Evolutionary conservation across 2,888 invertebrate species (phyloP), one percentile per base, ranked within the genome.

Genomic region (Saturnia pavonia): DNA sequence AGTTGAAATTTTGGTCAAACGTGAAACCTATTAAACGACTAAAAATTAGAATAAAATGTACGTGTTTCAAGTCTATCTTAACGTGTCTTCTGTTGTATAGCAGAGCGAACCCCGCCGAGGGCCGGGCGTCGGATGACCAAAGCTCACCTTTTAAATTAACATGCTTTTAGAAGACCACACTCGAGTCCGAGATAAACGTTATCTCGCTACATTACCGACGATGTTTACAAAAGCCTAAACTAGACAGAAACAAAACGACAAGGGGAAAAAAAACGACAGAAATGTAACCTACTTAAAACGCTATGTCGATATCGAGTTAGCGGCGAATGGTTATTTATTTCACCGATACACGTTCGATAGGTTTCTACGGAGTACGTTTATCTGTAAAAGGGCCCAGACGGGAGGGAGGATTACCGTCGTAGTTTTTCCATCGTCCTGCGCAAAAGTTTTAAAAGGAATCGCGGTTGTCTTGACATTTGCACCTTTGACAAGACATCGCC

Each of bases 161-260:
- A 67, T 70, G 72, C 72, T 69, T 72, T 72, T 72, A 72, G 69
- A 7, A 71, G 84, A 80, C 82, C 82, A 75, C 85, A 82, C 82
- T 75, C 70, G 74, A 19, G 7, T 69, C 43, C 0, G 51, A 74
- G 83, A 83, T 81, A 81, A 72, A 70, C 43, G 51, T 67, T 79
- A 81, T 82, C 82, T 72, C 60, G 69, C 66, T 70, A 75, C 80
- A 77, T 79, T 77, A 82, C 78, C 70, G 60, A 70, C 57, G 63
- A 69, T 76, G 72, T 81, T 77, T 75, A 75, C 74, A 70, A 70
- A 73, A 74, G 68, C 63, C 43, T 65, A 63, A 48, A 48, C 19
- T 65, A 63, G 45, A 70, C 40, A 65, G 40, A 65, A 65, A 65
- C 65, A 65, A 65, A 65, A 40, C n/a, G 40, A 40, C 34, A 12